Base-by-base conservation (phyloP, 2,113 vertebrate genomes). In the Scortum barcoo region DNA sequence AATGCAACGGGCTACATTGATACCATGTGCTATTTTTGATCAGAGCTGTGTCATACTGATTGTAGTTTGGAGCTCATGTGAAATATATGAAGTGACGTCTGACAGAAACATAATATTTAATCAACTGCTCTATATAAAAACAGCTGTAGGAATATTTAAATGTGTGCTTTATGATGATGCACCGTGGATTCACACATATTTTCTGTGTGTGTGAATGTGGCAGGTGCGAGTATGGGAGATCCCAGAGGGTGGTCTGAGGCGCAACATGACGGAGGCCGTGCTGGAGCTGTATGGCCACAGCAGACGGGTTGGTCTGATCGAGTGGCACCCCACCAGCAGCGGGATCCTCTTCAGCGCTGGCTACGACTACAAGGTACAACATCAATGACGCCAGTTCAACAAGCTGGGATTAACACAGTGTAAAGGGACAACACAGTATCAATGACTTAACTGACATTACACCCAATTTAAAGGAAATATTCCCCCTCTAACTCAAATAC, bases 191-290 rank as follows among this genome's bases (percentile, higher is more conserved):
- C 11, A 12, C 51, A 53, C 38, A 16, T 24, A 17, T 54, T 22
- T 14, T 36, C 5, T 75, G 28, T 22, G 40, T 67, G n/a, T 76
- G 28, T 76, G 74, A 28, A 28, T 46, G 22, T 33, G 57, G 1
- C 89, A 99, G 98, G 98, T 99, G 75, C 89, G 98, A 80, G 93
- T 99, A 91, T 99, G 98, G 98, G 98, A 99, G 94, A 97, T 99
- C 77, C 98, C 98, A 0, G 97, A 99, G 3, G 96, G 96, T 0
- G 98, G 98, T 0, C 90, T 99, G 92, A 97, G 97, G 90, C 92
- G 95, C 77, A 98, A 96, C 93, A 97, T 99, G 97, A 97, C 95
- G 0, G 97, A 99, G 86, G 96, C 98, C 0, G 95, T 96, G n/a
- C 93, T 99, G 94, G 97, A 99, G 91, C 94, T 99, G 40, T 98